Evolutionary conservation across 2,888 invertebrate genomes (phyloP), one percentile per base, ranked within the genome.

Genomic region (Rhagium mordax): DNA sequence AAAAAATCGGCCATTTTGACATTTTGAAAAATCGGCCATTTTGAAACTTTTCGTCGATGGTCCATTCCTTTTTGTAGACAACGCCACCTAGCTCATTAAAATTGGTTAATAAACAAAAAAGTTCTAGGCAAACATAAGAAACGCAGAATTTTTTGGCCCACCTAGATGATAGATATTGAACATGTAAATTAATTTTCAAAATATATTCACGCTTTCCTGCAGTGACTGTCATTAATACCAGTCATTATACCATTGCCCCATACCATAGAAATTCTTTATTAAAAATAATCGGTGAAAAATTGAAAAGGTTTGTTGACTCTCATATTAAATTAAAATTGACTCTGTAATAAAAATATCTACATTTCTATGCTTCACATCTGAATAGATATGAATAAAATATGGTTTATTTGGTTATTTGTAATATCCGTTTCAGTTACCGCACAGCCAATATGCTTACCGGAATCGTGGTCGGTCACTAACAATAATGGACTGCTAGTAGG

Each of bases 401-500:
- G 10, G 29, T 53, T 65, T 66, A 55, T 53, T 61, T 20, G 48
- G 62, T 69, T 21, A 61, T 60, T 62, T 21, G 57, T 21, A 55
- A 27, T 71, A 27, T 75, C 65, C 65, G 61, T 86, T 88, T 76
- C 88, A 95, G 95, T 94, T 84, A 93, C 94, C 80, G 92, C 93
- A 0, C 94, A 94, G 81, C 95, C 95, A 79, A 91, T 95, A 81
- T 95, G 95, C 81, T 79, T 88, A 80, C 85, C 86, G 84, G 87
- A 88, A 84, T 79, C 86, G 75, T 86, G 86, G 87, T 86, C 86
- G 41, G 84, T 85, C 76, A 85, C 85, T 67, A 83, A 84, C 78
- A 83, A 90, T 79, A 89, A 90, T 87, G 93, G 91, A n/a, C 85
- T 89, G 76, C 89, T 93, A 20, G 91, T 93, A 65, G 94, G 93